Evolutionary conservation across 2,113 vertebrate genomes (phyloP).

Genomic region (Macroglossus sobrinus): DNA sequence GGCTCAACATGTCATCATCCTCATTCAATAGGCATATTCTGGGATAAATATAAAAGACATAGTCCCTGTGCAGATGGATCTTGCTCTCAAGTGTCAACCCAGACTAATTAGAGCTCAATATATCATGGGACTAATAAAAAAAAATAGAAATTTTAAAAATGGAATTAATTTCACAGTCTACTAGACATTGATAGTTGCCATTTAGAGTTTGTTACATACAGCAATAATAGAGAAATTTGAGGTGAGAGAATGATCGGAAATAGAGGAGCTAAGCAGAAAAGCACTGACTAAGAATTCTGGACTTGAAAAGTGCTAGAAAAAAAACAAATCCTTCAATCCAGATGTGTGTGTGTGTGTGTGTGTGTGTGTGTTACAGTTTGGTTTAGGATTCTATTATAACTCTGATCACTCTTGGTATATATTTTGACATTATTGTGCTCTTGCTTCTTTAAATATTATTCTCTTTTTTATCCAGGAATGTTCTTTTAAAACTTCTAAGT

Average conservation of each 20-base stretch:
- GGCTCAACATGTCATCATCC: background rate
- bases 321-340: background rate
- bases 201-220: background rate
- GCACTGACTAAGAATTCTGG: background rate
- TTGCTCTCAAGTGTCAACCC: background rate
- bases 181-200: background rate
- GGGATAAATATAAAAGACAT: background rate
- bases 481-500: background rate
- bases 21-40: background rate
- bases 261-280: background rate
- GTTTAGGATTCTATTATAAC: background rate
- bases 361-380: background rate
- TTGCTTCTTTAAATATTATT: background rate
- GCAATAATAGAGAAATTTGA: background rate
- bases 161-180: background rate
- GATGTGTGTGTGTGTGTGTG: too few species aligned
- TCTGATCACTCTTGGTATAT: background rate
- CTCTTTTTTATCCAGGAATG: background rate
- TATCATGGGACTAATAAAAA: background rate
- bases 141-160: background rate
- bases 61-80: background rate
- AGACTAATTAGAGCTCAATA: background rate
- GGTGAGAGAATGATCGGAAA: background rate
- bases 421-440: background rate
- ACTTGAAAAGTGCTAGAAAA: background rate